Base-by-base conservation (phyloP, 1,140 invertebrate genomes). In the Drosophila persimilis region DNA sequence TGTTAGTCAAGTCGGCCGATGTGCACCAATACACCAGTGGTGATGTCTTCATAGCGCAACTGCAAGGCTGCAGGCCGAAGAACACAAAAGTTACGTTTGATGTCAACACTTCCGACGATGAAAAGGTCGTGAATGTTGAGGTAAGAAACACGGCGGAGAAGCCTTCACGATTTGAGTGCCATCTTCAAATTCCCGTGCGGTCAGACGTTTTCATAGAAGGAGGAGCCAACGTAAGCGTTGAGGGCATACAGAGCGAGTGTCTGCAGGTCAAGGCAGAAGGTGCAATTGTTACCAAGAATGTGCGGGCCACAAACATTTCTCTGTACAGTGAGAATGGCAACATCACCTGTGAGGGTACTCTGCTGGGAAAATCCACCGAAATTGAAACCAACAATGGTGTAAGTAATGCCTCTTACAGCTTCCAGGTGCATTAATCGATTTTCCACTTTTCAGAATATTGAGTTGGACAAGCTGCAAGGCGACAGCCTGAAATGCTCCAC, bases 381-480 rank as follows among this genome's bases (percentile, higher is more conserved):
- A 76, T 91, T 24, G 69, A 89, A 45, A 77, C 89, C 0, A 60
- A 70, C 5, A 70, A 64, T 24, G 90, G 90, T 7, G 90, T 91
- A 74, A 65, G 75, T 0, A 52, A 11, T 4, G 1, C 0, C 8
- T 9, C 31, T 8, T 29, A 8, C 2, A 29, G 6, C 7, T 7
- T 0, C 2, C 3, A 31, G 31, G 31, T 2, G 8, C 8, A 31
- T 3, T 31, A 9, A 24, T 4, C 17, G 0, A 46, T 4, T 29
- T n/a, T 56, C 6, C 7, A 1, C 24, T 51, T 31, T 6, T 0
- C 46, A 91, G 90, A 71, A 77, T 47, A 90, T 91, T 53, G 44
- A 15, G 11, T 31, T 91, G 31, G 78, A 89, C 20, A 91, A 91
- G 47, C 51, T 90, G n/a, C 86, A 90, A 43, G 90, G 90, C 11